Base-by-base conservation (phyloP, 2,888 invertebrate species). In the Coleophora flavipennella region DNA sequence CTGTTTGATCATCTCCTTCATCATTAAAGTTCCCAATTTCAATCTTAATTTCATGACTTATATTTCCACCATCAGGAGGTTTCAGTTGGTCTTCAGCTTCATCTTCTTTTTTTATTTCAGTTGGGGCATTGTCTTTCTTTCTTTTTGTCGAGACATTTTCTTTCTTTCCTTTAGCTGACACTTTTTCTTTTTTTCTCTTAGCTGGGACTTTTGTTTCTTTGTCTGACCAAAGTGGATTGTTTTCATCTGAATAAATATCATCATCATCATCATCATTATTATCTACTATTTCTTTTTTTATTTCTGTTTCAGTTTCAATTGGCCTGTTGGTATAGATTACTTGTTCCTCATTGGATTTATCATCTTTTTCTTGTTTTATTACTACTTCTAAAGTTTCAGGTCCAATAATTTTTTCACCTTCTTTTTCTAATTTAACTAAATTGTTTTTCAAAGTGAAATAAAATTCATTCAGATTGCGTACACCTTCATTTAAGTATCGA, bases 401-500 rank as follows among this genome's bases (percentile, higher is more conserved):
- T 28, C 11, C 11, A 41, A 29, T 28, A 36, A 38, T 35, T 48
- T 36, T 33, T 53, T 45, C 33, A 45, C 39, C 7, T 52, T 14
- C 41, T 44, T 8, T 35, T 48, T 51, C 47, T 38, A 39, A n/a
- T 49, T 56, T 49, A 0, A 43, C 14, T 33, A 38, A 31, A 10
- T 41, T 34, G n/a, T 40, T 46, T 13, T 46, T 40, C 34, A 57
- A 47, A 12, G 42, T 46, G 26, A 42, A 38, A 41, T 55, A 62
- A 41, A 54, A 56, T 6, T 40, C 41, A 10, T 51, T 33, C 13
- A 60, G 43, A 13, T 40, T 11, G 3, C 31, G 29, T 13, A 36
- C 31, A 10, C 44, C 54, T 3, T 46, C 45, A 10, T 42, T 48
- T 7, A 53, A 38, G 36, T 49, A 45, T 3, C 56, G 36, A 9